phyloP scores from a whole-genome alignment of 2,113 vertebrate species.

The Antechinus flavipes region DNA sequence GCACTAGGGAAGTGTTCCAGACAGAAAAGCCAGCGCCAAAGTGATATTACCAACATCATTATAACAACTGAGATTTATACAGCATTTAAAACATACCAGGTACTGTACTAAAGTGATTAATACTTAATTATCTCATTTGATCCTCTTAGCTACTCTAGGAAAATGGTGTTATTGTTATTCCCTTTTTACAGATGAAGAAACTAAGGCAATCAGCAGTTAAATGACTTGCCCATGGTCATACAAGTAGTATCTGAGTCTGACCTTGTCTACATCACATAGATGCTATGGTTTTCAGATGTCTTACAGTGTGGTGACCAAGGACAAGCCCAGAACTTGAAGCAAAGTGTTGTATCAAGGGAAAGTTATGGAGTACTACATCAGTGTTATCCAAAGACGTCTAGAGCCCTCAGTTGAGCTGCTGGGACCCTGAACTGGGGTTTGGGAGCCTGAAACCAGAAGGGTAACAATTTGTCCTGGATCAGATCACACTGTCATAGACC shows the following conservation, averaged over 20 bases:
- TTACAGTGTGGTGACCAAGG: not conserved
- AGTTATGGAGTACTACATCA: not conserved
- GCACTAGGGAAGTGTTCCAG: no score
- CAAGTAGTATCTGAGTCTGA: not conserved
- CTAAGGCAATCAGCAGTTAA: not conserved
- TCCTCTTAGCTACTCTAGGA: not conserved
- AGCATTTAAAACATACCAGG: no score
- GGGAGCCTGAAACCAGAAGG: not conserved
- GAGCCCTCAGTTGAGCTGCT: not conserved
- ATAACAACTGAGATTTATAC: no score
- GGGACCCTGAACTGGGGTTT: not conserved
- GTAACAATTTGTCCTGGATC: no score
- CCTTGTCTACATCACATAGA: not conserved
- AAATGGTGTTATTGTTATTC: not conserved
- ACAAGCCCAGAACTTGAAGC: not conserved
- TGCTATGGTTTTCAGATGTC: not conserved
- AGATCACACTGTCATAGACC: no score
- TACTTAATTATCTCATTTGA: not conserved
- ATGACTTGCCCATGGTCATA: not conserved
- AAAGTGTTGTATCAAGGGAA: not conserved
- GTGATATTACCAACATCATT: no score
- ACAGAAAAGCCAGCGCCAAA: no score
- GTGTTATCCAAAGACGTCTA: not conserved
- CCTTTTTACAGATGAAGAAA: not conserved
- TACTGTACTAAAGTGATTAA: not conserved